Conservation (phyloP, 1,140 invertebrate genomes). For the Zaprionus kolodkinae region DNA sequence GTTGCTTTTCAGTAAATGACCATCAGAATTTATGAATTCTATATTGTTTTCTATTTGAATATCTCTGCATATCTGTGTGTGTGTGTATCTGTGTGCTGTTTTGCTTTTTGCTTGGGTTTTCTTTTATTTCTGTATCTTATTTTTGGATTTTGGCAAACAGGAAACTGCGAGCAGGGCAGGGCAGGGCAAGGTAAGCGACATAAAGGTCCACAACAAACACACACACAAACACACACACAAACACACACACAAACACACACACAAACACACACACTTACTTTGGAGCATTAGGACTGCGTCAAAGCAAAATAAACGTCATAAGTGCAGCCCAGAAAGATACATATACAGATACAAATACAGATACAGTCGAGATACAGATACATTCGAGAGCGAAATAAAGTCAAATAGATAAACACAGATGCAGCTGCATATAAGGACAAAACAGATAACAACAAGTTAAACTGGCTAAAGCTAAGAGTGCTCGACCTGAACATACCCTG, state of each 20-base stretch:
- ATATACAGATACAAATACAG: constrained; percentile 10
- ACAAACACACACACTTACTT: neutral
- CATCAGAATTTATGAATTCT: constrained; percentile 43
- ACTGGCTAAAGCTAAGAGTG: no score
- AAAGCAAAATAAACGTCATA: constrained; percentile 76
- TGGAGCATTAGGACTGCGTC: constrained; percentile 54
- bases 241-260: constrained; percentile 2
- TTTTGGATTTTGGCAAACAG: constrained; percentile 68
- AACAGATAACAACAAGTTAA: no score
- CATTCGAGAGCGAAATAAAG: neutral
- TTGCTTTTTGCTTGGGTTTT: constrained; percentile 53
- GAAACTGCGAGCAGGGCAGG: constrained; percentile 49
- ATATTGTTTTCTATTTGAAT: constrained; percentile 25
- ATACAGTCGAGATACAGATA: constrained; percentile 5
- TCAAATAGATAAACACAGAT: neutral
- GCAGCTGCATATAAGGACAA: neutral
- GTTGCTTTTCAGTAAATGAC: constrained; percentile 38
- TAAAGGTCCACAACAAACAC: constrained; percentile 28
- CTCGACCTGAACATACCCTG: no score
- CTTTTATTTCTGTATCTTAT: constrained; percentile 53
- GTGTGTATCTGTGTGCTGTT: constrained; percentile 33
- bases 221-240: neutral
- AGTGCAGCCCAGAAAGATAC: constrained; percentile 22
- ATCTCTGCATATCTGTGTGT: neutral
- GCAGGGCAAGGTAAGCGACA: constrained; percentile 31